phyloP scores from a whole-genome alignment of 1,140 invertebrate species.

The Drosophila insularis region DNA sequence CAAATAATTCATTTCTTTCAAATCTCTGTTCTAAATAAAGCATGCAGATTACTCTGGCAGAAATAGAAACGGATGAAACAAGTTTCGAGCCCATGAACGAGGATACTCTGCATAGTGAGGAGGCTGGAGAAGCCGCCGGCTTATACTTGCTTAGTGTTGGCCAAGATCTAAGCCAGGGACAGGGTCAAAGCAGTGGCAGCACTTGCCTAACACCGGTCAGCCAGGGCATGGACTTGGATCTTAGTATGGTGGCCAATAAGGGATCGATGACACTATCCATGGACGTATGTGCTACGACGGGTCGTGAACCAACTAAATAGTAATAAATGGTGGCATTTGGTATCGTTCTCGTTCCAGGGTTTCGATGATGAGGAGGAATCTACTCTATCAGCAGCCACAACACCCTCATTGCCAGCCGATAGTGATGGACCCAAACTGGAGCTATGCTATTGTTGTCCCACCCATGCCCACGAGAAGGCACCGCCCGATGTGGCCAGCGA shows the following conservation, averaged over 20 bases:
- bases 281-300: constrained; percentile 58
- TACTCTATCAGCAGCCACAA: constrained; percentile 83
- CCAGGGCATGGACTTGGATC: constrained; percentile 59
- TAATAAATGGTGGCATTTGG: background rate
- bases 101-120: constrained; percentile 82
- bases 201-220: constrained; percentile 71
- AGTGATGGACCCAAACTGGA: constrained; percentile 64
- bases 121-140: constrained; percentile 7
- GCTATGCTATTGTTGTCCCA: constrained; percentile 66
- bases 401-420: constrained; percentile 63
- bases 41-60: constrained; percentile 47
- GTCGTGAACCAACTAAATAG: background rate
- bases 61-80: constrained; percentile 26
- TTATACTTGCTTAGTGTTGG: background rate
- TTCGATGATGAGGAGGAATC: constrained; percentile 83
- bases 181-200: constrained; percentile 49
- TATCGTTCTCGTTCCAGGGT: constrained; percentile 37
- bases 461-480: constrained; percentile 45
- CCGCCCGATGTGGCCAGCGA: constrained; percentile 64
- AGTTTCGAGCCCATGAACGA: constrained; percentile 84
- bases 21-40: background rate
- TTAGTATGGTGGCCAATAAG: constrained; percentile 76
- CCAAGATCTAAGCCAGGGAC: constrained; percentile 39
- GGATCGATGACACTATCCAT: constrained; percentile 72
- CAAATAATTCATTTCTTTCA: background rate